Evolutionary conservation across 35 echinoderm and acorn worm species (phyloP).

Genomic region (Heliocidaris erythrogramma): DNA sequence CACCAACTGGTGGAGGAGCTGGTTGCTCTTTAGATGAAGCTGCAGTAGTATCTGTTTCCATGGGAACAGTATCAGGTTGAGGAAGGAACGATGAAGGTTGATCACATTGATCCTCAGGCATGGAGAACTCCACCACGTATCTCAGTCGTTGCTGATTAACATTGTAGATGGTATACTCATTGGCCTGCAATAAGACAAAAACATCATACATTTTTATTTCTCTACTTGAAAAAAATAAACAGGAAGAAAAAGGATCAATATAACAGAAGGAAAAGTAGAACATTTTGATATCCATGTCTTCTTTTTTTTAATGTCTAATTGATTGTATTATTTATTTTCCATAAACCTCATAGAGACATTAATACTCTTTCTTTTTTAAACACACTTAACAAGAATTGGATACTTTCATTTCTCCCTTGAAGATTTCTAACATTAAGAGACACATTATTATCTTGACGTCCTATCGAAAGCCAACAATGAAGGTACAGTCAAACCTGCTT

Average conservation of each 20-base stretch:
- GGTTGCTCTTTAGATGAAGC: neutral
- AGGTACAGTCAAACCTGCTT: neutral
- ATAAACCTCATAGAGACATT: no score
- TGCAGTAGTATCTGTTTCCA: neutral
- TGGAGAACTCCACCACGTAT: slow-evolving; percentile 78
- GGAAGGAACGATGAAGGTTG: neutral
- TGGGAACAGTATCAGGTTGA: neutral
- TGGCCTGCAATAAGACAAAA: slow-evolving; percentile 48
- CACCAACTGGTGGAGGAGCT: neutral
- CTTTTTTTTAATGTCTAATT: neutral
- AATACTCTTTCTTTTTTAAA: no score
- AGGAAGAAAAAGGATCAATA: no score
- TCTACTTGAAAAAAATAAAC: no score
- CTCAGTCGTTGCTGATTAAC: slow-evolving; percentile 79
- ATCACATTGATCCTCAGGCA: slow-evolving; percentile 56
- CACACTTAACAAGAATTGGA: no score
- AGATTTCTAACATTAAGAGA: neutral
- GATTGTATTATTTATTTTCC: neutral
- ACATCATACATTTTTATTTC: no score
- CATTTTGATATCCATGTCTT: no score
- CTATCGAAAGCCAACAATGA: neutral
- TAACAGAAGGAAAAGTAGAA: no score
- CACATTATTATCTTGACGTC: neutral
- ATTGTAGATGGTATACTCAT: slow-evolving; percentile 89
- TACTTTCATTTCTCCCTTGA: no score